These are phyloP conservation scores for Xiphophorus hellerii DNA, from an alignment of 2,113 vertebrate genomes.

Conservation along the genomic window DNA sequence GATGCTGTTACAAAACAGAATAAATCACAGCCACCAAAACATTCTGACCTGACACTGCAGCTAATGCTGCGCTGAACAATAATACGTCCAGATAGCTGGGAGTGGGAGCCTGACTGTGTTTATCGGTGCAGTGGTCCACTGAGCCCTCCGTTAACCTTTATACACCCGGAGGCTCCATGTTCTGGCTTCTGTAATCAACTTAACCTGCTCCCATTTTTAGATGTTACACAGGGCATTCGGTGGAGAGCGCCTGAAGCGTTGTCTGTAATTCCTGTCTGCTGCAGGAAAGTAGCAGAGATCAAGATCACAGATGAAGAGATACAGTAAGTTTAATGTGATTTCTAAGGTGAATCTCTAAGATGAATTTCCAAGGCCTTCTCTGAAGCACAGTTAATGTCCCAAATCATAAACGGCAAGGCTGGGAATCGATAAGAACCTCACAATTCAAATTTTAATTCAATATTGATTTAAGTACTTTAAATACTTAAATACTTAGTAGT, in stretches of 20 bases:
- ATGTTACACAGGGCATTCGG: neutral
- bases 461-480: too few relatives aligned
- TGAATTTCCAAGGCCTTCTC: too few relatives aligned
- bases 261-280: neutral
- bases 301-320: neutral
- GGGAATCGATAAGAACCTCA: too few relatives aligned
- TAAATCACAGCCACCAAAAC: neutral
- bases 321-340: too few relatives aligned
- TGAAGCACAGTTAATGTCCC: too few relatives aligned
- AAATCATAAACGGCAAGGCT: too few relatives aligned
- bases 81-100: neutral
- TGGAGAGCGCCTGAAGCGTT: neutral
- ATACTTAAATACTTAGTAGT: too few relatives aligned
- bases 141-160: neutral
- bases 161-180: neutral
- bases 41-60: neutral
- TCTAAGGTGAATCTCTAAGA: too few relatives aligned
- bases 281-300: neutral
- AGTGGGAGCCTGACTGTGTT: neutral
- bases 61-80: neutral
- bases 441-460: too few relatives aligned
- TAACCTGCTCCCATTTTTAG: neutral
- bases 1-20: too few relatives aligned
- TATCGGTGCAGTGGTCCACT: neutral
- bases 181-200: neutral